Conservation (phyloP, 2,888 invertebrate species). For the Deilephila elpenor region DNA sequence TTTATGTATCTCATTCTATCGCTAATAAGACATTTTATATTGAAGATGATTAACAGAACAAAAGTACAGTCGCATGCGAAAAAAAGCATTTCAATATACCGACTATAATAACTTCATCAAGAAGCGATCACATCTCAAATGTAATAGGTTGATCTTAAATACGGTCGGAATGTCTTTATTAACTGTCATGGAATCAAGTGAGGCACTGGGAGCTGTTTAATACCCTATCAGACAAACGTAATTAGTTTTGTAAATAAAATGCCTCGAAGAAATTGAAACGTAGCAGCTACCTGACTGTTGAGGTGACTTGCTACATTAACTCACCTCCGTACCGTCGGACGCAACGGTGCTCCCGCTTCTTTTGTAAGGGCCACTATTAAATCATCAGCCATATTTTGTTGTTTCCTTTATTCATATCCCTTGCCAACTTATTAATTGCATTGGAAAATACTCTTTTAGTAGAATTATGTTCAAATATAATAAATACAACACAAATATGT, state of each 20-base stretch:
- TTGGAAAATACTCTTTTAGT: neutral
- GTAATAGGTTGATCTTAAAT: slow-evolving; percentile 72
- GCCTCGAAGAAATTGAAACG: slow-evolving; percentile 83
- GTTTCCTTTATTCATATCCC: neutral
- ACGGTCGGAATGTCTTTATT: slow-evolving; percentile 82
- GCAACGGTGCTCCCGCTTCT: slow-evolving; percentile 48
- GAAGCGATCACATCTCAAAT: slow-evolving; percentile 65
- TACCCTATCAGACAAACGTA: slow-evolving; percentile 82
- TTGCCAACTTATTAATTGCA: neutral
- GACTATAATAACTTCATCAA: slow-evolving; percentile 65
- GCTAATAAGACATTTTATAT: slow-evolving; percentile 56
- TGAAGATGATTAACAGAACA: slow-evolving; percentile 52
- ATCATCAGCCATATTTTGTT: neutral
- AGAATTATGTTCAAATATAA: neutral
- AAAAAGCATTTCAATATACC: slow-evolving; percentile 52
- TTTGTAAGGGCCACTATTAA: slow-evolving; percentile 8
- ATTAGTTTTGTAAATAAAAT: slow-evolving; percentile 85
- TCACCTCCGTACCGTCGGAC: slow-evolving; percentile 61
- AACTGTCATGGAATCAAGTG: slow-evolving; percentile 80
- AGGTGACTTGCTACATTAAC: slow-evolving; percentile 78
- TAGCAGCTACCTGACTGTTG: slow-evolving; percentile 76
- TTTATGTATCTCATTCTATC: slow-evolving; percentile 58
- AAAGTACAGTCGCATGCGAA: slow-evolving; percentile 55
- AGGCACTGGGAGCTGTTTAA: slow-evolving; percentile 76
- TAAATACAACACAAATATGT: neutral